Conservation (phyloP, 2,888 invertebrate species). For the Zonitis immaculata region DNA sequence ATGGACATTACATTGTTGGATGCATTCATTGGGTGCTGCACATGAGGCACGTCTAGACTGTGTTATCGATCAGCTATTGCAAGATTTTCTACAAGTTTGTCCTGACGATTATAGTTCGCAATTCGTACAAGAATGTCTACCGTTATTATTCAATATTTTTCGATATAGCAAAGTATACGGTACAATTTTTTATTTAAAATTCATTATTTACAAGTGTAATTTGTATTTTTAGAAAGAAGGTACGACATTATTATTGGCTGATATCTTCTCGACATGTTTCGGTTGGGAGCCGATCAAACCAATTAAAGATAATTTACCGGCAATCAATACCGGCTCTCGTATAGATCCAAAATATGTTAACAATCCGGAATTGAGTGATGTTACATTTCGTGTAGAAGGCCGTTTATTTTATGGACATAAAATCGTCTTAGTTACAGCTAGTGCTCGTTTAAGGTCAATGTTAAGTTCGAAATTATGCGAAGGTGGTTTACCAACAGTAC, state of each 20-base stretch:
- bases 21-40: conserved; percentile 80
- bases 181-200: too few species aligned
- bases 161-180: conserved; percentile 84
- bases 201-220: too few species aligned
- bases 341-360: conserved; percentile 93
- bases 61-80: conserved; percentile 81
- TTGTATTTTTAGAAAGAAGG: conserved; percentile 76
- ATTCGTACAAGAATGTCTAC: conserved; percentile 86
- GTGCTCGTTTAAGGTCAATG: conserved; percentile 81
- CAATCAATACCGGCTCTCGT: conserved; percentile 64
- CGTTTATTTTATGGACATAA: conserved; percentile 90
- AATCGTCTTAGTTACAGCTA: conserved; percentile 88
- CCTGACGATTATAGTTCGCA: conserved; percentile 85
- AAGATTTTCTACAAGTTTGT: conserved; percentile 86
- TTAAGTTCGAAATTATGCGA: conserved; percentile 70
- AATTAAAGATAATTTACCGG: conserved; percentile 62
- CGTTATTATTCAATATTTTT: conserved; percentile 84
- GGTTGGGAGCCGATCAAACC: conserved; percentile 81
- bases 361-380: conserved; percentile 88
- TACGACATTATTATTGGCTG: conserved; percentile 78
- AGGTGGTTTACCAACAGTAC: conserved; percentile 76
- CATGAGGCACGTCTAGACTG: conserved; percentile 78
- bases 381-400: conserved; percentile 88
- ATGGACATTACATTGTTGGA: conserved; percentile 93
- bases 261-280: conserved; percentile 85